These are phyloP conservation scores for Folsomia manolachei DNA, from an alignment of 2,888 invertebrate species.

Conservation along the genomic window DNA sequence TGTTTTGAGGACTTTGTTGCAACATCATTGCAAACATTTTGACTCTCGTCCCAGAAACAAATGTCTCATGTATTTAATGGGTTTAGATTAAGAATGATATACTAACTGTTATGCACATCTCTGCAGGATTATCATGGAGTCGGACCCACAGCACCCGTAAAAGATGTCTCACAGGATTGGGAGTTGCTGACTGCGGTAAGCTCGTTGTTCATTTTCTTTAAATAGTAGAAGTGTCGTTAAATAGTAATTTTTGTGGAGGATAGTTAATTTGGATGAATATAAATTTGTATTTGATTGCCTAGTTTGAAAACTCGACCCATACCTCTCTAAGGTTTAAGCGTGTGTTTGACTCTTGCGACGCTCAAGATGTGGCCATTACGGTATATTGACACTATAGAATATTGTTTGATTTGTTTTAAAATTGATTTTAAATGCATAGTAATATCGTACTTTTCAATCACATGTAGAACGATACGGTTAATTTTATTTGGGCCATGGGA, in stretches of 20 bases:
- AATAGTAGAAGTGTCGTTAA: too few relatives aligned
- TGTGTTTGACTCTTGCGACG: slow-evolving; percentile 53
- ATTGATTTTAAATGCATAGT: not conserved
- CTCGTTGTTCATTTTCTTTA: too few relatives aligned
- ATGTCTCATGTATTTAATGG: too few relatives aligned
- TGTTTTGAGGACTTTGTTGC: too few relatives aligned
- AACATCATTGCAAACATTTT: not conserved
- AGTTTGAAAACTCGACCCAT: slow-evolving; percentile 53
- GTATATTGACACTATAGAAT: slow-evolving; percentile 18
- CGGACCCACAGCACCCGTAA: slow-evolving; percentile 48
- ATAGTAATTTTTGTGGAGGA: too few relatives aligned
- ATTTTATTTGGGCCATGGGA: slow-evolving; percentile 70
- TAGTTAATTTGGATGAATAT: too few relatives aligned
- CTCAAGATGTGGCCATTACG: slow-evolving; percentile 30
- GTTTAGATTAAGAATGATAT: too few relatives aligned
- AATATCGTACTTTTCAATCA: not conserved
- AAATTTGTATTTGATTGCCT: too few relatives aligned
- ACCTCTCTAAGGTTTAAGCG: slow-evolving; percentile 52
- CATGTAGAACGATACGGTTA: slow-evolving; percentile 64
- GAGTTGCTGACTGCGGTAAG: slow-evolving; percentile 50
- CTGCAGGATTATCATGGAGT: slow-evolving; percentile 51
- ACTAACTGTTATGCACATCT: too few relatives aligned
- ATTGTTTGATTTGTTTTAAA: not conserved
- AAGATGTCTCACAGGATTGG: slow-evolving; percentile 52
- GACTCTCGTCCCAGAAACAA: too few relatives aligned